Evolutionary conservation across 2,113 vertebrate genomes (phyloP).

Genomic region (Dicentrarchus labrax): DNA sequence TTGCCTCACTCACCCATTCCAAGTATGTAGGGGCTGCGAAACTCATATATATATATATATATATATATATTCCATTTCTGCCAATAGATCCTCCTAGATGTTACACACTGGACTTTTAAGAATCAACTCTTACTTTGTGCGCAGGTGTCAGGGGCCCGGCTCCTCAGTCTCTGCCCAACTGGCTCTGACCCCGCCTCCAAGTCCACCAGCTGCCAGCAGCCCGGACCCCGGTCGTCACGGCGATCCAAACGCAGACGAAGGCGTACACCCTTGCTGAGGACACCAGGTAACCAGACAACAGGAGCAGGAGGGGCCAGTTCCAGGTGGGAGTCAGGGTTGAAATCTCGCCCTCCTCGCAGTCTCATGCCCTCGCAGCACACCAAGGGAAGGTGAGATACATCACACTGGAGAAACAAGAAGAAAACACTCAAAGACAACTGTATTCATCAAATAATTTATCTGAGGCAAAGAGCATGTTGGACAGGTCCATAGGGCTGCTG

Average conservation of each 20-base stretch:
- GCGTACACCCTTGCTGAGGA: constrained; percentile 75
- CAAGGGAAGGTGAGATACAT: constrained; percentile 51
- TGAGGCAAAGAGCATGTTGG: not conserved
- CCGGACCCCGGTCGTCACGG: constrained; percentile 67
- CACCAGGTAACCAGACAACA: constrained; percentile 75
- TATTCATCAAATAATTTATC: not conserved
- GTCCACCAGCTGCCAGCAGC: constrained; percentile 81
- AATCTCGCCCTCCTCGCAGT: constrained; percentile 72
- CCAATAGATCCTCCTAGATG: no score
- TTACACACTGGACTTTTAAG: not conserved
- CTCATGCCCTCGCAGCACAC: constrained; percentile 75
- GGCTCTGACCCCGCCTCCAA: constrained; percentile 57
- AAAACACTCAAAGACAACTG: not conserved
- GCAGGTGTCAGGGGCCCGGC: constrained; percentile 40
- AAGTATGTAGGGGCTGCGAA: no score
- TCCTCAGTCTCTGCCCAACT: constrained; percentile 38
- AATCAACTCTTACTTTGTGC: constrained; percentile 68
- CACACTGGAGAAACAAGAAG: constrained; percentile 54
- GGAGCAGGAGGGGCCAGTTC: constrained; percentile 30
- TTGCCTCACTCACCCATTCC: no score
- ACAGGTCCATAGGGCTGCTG: not conserved
- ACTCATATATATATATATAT: no score
- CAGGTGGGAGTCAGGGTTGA: constrained; percentile 38
- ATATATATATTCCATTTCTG: not conserved
- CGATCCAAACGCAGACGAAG: constrained; percentile 78